Percentiles rank a stretch among this genome's conserved stretches.
These are phyloP conservation scores for Melanotaenia trifasciata DNA, from an alignment of 2,797 vertebrate genomes.

Conservation along the genomic window DNA sequence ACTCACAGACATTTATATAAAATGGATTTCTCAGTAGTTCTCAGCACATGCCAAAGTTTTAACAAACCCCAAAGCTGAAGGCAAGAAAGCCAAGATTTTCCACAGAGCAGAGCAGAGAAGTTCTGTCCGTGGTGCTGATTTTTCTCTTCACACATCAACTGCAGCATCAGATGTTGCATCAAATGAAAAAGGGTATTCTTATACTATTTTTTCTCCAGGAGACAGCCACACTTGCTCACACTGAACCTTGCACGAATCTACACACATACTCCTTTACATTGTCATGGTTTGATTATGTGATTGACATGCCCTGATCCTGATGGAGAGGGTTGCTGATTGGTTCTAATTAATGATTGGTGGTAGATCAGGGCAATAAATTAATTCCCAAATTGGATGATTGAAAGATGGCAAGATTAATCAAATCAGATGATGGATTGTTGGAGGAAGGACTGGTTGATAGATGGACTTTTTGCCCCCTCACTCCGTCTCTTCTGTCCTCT, in stretches of 20 bases:
- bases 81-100: conserved; percentile 32
- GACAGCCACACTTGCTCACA: not conserved
- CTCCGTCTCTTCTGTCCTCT: conserved; percentile 62
- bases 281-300: conserved; percentile 69
- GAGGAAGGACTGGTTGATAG: conserved; percentile 43
- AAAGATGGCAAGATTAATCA: conserved; percentile 72
- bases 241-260: not conserved
- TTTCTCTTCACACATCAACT: conserved; percentile 32
- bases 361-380: conserved; percentile 65
- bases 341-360: conserved; percentile 73
- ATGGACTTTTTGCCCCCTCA: conserved; percentile 48
- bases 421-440: conserved; percentile 69
- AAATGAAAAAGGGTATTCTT: conserved; percentile 36
- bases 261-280: conserved; percentile 35
- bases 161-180: conserved; percentile 40
- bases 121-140: conserved; percentile 53
- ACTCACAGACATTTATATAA: conserved; percentile 28
- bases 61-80: conserved; percentile 33
- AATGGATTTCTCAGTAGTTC: conserved; percentile 37
- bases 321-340: conserved; percentile 61
- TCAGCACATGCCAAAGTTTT: conserved; percentile 27
- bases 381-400: conserved; percentile 73
- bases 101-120: conserved; percentile 29
- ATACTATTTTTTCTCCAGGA: conserved; percentile 20
- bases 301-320: conserved; percentile 63